These are phyloP conservation scores for Phainopepla nitens DNA, from an alignment of 2,113 vertebrate genomes.

Conservation along the genomic window DNA sequence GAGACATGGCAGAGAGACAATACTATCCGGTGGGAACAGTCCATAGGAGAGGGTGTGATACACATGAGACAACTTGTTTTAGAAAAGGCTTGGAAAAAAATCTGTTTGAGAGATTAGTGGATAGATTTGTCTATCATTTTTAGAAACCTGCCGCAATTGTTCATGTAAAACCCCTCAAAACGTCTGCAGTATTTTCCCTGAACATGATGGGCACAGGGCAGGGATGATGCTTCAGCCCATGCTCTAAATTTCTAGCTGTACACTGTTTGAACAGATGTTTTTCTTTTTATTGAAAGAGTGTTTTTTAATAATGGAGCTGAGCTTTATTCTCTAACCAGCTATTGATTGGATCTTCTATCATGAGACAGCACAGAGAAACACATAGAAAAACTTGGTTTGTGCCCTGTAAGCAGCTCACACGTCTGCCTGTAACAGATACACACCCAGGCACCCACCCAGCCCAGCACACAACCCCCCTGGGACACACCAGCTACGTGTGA, in stretches of 20 bases:
- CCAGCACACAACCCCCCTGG: background rate
- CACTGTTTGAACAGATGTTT: slow-evolving; percentile 27
- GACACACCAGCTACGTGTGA: rapidly evolving
- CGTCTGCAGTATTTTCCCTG: slow-evolving; percentile 8
- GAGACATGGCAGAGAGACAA: background rate
- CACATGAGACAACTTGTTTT: background rate
- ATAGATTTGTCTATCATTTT: background rate
- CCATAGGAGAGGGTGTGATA: background rate
- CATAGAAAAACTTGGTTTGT: background rate
- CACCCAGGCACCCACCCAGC: background rate
- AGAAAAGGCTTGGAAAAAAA: background rate
- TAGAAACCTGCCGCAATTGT: background rate
- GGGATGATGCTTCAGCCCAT: background rate
- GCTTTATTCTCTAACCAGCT: slow-evolving; percentile 32
- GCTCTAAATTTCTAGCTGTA: background rate
- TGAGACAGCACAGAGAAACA: background rate
- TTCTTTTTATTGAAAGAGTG: slow-evolving; percentile 15
- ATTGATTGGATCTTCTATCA: slow-evolving; percentile 38
- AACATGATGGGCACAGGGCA: background rate
- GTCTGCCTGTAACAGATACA: background rate
- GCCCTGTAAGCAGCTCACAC: background rate
- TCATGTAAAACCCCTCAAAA: slow-evolving; percentile 8
- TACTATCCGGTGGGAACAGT: background rate
- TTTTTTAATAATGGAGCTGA: slow-evolving; percentile 28
- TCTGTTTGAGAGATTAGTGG: background rate